These are phyloP conservation scores for Cetoscarus ocellatus DNA, from an alignment of 2,797 vertebrate genomes.

Conservation along the genomic window DNA sequence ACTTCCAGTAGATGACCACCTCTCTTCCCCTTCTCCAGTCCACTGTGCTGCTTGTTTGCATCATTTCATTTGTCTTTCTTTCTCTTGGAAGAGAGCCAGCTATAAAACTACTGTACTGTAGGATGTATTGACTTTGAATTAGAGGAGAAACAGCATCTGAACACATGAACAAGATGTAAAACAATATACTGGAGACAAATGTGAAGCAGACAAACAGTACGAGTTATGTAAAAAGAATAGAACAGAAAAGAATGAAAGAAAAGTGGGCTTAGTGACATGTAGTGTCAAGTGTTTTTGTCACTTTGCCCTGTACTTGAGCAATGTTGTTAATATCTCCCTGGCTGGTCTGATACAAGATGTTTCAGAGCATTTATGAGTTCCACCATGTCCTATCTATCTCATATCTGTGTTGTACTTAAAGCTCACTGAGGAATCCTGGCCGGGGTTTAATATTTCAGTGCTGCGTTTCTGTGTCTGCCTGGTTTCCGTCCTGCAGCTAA, in stretches of 20 bases:
- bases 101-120: constrained; percentile 38
- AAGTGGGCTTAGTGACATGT: background rate
- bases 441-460: constrained; percentile 48
- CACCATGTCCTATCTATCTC: constrained; percentile 48
- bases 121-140: constrained; percentile 38
- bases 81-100: constrained; percentile 48
- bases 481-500: constrained; percentile 42
- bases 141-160: constrained; percentile 29
- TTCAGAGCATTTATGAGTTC: constrained; percentile 41
- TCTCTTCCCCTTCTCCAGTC: constrained; percentile 8
- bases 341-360: constrained; percentile 33
- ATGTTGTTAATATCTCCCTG: constrained; percentile 29
- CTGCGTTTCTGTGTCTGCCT: constrained; percentile 37
- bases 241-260: constrained; percentile 11
- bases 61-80: constrained; percentile 57
- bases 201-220: constrained; percentile 2
- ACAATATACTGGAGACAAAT: constrained; percentile 5
- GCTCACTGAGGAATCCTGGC: constrained; percentile 33
- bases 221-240: constrained; percentile 19
- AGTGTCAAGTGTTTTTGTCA: constrained; percentile 41
- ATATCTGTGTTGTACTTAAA: constrained; percentile 55
- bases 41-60: constrained; percentile 39
- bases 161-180: constrained; percentile 41
- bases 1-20: constrained; percentile 60
- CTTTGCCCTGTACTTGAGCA: constrained; percentile 11